Evolutionary conservation across 2,797 vertebrate genomes (phyloP).

Genomic region (Xerus rutilus): DNA sequence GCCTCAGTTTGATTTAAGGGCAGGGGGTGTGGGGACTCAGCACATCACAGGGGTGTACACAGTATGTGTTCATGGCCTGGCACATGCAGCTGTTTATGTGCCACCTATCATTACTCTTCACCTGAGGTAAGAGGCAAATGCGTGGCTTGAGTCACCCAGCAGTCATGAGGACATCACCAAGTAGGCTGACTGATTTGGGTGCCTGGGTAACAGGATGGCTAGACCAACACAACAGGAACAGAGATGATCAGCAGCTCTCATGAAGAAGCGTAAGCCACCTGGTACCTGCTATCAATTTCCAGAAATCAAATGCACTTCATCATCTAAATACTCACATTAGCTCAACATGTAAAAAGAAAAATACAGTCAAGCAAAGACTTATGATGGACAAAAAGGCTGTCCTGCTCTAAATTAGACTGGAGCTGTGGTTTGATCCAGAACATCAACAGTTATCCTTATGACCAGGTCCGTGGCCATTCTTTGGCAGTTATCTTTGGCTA

Average conservation of each 20-base stretch:
- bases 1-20: not conserved
- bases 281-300: not conserved
- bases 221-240: not conserved
- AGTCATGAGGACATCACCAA: not conserved
- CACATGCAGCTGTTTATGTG: not conserved
- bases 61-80: not conserved
- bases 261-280: not conserved
- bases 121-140: not conserved
- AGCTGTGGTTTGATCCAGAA: slow-evolving; percentile 7
- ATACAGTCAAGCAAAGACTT: not conserved
- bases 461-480: not conserved
- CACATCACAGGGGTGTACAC: not conserved
- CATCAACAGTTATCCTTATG: not conserved
- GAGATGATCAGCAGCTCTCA: not conserved
- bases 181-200: not conserved
- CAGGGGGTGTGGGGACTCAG: not conserved
- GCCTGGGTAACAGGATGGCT: not conserved
- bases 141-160: not conserved
- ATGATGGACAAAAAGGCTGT: not conserved
- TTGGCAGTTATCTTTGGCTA: not conserved
- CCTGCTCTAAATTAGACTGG: not conserved
- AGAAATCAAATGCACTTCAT: not conserved
- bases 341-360: not conserved
- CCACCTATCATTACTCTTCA: not conserved
- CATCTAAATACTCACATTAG: not conserved